Percentiles rank a stretch among this genome's conserved stretches.
Evolutionary conservation across 1,140 invertebrate genomes (phyloP).

Genomic region (Lutraria rhynchaena): DNA sequence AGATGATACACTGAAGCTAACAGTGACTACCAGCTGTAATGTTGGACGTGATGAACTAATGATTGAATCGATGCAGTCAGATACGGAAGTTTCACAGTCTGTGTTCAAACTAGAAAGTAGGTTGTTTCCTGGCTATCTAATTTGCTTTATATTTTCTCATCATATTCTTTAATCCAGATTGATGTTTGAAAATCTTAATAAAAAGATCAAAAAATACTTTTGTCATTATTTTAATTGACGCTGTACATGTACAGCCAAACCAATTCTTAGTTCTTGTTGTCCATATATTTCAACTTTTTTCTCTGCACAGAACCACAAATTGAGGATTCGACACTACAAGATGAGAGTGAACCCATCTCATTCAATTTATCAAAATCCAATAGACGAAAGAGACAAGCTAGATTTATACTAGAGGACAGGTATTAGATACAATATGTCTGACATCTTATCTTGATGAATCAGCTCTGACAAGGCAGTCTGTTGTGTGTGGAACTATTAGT

Average conservation of each 20-base stretch:
- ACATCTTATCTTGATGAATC: too few relatives aligned
- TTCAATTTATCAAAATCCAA: background rate
- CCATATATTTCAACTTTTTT: too few relatives aligned
- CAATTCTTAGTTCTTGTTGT: too few relatives aligned
- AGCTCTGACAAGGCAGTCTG: too few relatives aligned
- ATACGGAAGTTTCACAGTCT: constrained; percentile 27
- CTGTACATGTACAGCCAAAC: too few relatives aligned
- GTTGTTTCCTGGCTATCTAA: background rate
- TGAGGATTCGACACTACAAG: background rate
- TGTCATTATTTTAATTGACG: background rate
- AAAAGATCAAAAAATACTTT: background rate
- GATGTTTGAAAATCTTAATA: too few relatives aligned
- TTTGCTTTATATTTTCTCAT: too few relatives aligned
- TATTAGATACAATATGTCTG: too few relatives aligned
- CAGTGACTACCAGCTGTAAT: too few relatives aligned
- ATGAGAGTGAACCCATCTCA: constrained; percentile 6
- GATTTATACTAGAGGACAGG: constrained; percentile 41
- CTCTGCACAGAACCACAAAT: constrained; percentile 22
- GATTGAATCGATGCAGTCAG: constrained; percentile 24
- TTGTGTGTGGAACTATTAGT: too few relatives aligned
- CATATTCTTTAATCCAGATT: too few relatives aligned
- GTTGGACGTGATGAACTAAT: constrained; percentile 4
- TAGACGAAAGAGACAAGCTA: background rate
- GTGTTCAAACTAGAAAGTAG: constrained; percentile 41
- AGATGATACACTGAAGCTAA: too few relatives aligned